Evolutionary conservation across 2,888 invertebrate genomes (phyloP).

Genomic region (Drosophila macrothrix): DNA sequence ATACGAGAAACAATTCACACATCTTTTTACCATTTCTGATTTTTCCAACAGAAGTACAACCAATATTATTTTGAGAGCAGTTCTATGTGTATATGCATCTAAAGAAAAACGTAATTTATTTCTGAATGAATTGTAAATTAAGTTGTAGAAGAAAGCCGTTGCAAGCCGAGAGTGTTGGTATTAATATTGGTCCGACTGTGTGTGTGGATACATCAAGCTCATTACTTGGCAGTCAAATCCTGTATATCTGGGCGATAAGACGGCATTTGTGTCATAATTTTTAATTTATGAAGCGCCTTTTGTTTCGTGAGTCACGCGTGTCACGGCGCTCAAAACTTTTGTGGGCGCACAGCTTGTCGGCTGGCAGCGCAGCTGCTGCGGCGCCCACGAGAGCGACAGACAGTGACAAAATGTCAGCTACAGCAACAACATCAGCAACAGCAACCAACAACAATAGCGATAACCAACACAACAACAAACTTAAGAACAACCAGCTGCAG

Average conservation of each 20-base stretch:
- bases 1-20: not conserved
- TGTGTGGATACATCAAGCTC: not conserved
- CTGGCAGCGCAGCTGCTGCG: slow-evolving; percentile 23
- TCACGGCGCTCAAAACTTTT: slow-evolving; percentile 42
- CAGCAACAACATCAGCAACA: slow-evolving; percentile 8
- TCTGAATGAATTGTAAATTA: no score
- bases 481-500: slow-evolving; percentile 50
- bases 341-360: slow-evolving; percentile 14
- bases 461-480: slow-evolving; percentile 13
- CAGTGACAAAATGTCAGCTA: slow-evolving; percentile 58
- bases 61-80: not conserved
- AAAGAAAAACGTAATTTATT: no score
- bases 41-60: not conserved
- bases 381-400: slow-evolving; percentile 51
- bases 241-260: not conserved
- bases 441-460: slow-evolving; percentile 16
- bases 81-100: not conserved
- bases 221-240: not conserved
- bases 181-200: not conserved
- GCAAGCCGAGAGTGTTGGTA: not conserved
- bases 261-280: slow-evolving; percentile 16
- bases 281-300: slow-evolving; percentile 29
- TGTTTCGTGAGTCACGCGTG: slow-evolving; percentile 29
- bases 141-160: no score
- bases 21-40: not conserved